These are phyloP conservation scores for Pithys albifrons DNA, from an alignment of 2,113 vertebrate species.

Conservation along the genomic window DNA sequence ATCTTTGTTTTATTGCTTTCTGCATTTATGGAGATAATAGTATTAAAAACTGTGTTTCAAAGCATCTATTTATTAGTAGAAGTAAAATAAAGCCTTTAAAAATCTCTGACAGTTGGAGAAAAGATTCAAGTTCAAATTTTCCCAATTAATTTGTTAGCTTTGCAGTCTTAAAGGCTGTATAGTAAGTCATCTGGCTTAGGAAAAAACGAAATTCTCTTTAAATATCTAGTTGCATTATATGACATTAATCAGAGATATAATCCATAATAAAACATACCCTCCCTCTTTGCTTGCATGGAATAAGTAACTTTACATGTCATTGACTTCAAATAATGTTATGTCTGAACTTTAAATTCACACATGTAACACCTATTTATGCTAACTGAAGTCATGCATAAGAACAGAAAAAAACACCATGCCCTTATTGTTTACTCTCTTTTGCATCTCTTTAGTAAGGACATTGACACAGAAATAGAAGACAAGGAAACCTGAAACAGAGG, in stretches of 20 bases:
- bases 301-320: constrained; percentile 22
- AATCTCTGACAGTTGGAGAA: not conserved
- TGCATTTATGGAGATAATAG: not conserved
- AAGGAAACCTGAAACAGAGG: not conserved
- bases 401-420: not conserved
- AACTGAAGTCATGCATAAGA: not conserved
- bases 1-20: not conserved
- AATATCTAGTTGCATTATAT: constrained; percentile 6
- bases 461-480: not conserved
- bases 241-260: constrained; percentile 1
- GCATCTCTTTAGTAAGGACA: not conserved
- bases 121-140: not conserved
- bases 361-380: not conserved
- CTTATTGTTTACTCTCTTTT: not conserved
- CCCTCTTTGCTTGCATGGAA: constrained; percentile 3
- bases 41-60: not conserved
- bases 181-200: not conserved
- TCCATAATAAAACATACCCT: not conserved
- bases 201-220: not conserved
- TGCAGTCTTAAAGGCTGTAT: not conserved
- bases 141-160: not conserved
- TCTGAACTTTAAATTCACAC: not conserved
- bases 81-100: not conserved
- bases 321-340: constrained; percentile 37
- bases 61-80: not conserved